phyloP scores from a whole-genome alignment of 2,797 vertebrate genomes.

The Crax fasciolata region DNA sequence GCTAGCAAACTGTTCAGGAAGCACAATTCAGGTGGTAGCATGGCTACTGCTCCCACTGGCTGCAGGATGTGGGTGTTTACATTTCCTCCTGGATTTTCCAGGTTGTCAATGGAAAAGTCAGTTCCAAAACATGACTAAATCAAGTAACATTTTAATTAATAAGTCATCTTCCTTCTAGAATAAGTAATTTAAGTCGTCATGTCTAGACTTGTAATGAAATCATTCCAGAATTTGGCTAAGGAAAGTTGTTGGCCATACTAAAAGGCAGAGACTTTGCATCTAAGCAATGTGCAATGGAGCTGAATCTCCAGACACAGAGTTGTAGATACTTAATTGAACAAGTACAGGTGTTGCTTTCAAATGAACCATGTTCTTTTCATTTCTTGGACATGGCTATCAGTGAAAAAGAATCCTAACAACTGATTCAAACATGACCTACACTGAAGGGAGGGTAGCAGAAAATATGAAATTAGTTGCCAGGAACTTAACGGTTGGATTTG shows the following conservation, averaged over 20 bases:
- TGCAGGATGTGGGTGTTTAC: not conserved
- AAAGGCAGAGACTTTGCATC: not conserved
- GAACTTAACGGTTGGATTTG: not conserved
- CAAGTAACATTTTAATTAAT: not conserved
- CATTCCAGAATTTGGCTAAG: not conserved
- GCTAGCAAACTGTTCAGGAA: not conserved
- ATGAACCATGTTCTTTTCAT: not conserved
- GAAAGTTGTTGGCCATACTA: not conserved
- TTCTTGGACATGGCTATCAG: not conserved
- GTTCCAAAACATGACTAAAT: not conserved
- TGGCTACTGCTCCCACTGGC: not conserved
- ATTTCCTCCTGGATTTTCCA: not conserved
- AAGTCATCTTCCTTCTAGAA: not conserved
- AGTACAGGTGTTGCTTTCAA: not conserved
- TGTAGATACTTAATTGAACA: not conserved
- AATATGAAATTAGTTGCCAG: not conserved
- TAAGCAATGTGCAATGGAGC: not conserved
- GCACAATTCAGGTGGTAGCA: not conserved
- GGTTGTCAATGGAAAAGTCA: not conserved
- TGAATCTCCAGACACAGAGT: not conserved
- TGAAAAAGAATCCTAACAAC: not conserved
- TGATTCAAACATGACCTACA: not conserved
- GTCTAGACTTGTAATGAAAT: not conserved
- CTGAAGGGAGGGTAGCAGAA: not conserved
- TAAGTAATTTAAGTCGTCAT: not conserved